Base-by-base conservation (phyloP, 2,888 invertebrate genomes). In the Amiota minor region DNA sequence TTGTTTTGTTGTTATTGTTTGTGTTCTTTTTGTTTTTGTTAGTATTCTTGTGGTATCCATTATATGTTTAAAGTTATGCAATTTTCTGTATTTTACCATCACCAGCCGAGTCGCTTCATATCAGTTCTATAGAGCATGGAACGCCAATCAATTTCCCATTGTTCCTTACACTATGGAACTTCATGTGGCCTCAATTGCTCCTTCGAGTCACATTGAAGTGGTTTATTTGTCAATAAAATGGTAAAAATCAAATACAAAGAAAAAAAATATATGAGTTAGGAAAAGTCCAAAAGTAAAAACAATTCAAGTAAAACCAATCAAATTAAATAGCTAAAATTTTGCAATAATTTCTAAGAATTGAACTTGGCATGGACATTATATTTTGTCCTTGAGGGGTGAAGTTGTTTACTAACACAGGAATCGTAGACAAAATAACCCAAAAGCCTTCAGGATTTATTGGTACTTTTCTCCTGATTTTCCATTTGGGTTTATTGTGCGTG, bases 371-470 rank as follows among this genome's bases (percentile, higher is more conserved):
- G 8, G 35, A 35, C 18, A 46, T 45, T 14, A 46, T 64, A 46
- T 11, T 70, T 11, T 70, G 35, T 47, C 23, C 35, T 12, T 50
- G 56, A 45, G 55, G 53, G 45, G 2, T 53, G 16, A 53, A 59
- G 59, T 11, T 16, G 20, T 59, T 59, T 11, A 59, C 9, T 59
- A 20, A 59, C 18, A 9, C 6, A 18, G 11, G 20, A 20, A 35
- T 35, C 35, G 6, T 35, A 35, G 35, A 35, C 35, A 6, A 35
- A 35, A 35, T 35, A 35, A 8, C 35, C 35, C 35, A 35, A 35
- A 35, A 35, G 35, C 35, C 59, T 59, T 20, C 20, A 20, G 75
- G 77, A 75, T 76, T 77, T 77, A 71, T 76, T 72, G 77, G 18
- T 11, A 14, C 20, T 59, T 20, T 16, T 35, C 6, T 35, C 35